phyloP scores from a whole-genome alignment of 2,113 vertebrate genomes.

The Corynorhinus townsendii region DNA sequence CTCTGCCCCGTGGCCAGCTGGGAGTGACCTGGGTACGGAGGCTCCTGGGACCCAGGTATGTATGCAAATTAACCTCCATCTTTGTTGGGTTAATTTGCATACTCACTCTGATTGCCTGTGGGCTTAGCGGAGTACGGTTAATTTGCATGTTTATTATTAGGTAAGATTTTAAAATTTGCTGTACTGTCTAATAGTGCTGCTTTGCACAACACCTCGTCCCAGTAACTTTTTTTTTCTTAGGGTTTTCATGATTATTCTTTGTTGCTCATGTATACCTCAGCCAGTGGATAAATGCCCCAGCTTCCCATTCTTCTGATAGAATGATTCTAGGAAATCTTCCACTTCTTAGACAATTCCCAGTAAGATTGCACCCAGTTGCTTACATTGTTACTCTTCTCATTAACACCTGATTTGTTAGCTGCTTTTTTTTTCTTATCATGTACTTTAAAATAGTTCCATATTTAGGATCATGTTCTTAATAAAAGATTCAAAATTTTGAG shows the following conservation, averaged over 20 bases:
- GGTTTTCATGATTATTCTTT: neutral
- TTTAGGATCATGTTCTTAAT: neutral
- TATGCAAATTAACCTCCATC: too few relatives aligned
- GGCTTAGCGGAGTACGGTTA: too few relatives aligned
- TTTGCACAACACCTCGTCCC: neutral
- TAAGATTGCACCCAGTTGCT: neutral
- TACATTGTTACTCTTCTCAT: neutral
- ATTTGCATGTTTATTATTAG: too few relatives aligned
- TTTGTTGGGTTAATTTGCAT: too few relatives aligned
- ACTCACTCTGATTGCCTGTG: too few relatives aligned
- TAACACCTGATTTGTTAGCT: neutral
- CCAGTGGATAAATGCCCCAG: neutral
- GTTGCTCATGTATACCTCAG: neutral
- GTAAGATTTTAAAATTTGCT: neutral
- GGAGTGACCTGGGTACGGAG: too few relatives aligned
- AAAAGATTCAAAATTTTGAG: neutral
- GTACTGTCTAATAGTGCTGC: neutral
- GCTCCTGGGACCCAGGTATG: too few relatives aligned
- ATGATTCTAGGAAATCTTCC: neutral
- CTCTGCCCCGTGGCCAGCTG: too few relatives aligned
- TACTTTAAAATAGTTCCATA: neutral
- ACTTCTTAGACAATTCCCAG: neutral
- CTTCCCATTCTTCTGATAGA: neutral
- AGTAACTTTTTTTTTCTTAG: neutral
- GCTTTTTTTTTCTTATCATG: neutral